These are phyloP conservation scores for Hippocampus zosterae DNA, from an alignment of 2,113 vertebrate genomes.

Conservation along the genomic window DNA sequence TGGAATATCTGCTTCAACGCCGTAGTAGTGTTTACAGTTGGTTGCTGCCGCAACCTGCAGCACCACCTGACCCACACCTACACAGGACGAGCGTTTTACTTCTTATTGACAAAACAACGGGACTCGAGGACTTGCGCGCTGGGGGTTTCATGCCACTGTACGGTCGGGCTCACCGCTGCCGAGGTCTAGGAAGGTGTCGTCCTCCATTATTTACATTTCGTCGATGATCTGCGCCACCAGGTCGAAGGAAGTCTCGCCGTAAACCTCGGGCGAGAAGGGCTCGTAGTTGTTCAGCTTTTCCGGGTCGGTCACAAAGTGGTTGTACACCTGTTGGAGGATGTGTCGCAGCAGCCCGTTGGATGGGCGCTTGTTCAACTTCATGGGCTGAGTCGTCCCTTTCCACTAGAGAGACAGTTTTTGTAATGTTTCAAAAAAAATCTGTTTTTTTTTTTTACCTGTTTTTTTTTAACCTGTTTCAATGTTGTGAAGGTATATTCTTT, in stretches of 20 bases:
- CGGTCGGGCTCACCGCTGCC: constrained; percentile 84
- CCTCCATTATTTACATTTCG: constrained; percentile 97
- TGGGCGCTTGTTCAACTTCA: constrained; percentile 96
- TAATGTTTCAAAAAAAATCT: no score
- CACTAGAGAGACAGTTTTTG: constrained; percentile 70
- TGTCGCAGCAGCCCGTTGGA: constrained; percentile 93
- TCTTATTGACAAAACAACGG: neutral
- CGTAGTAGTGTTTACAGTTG: constrained; percentile 97
- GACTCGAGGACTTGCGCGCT: neutral
- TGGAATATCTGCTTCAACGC: constrained; percentile 96
- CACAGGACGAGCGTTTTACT: constrained; percentile 14
- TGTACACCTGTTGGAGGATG: constrained; percentile 98
- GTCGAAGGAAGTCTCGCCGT: constrained; percentile 96
- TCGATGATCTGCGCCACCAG: constrained; percentile 97
- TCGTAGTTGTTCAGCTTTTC: constrained; percentile 99
- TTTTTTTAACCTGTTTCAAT: no score
- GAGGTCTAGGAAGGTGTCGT: constrained; percentile 94
- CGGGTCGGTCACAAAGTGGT: constrained; percentile 97
- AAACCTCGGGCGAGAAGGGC: constrained; percentile 97
- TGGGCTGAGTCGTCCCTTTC: constrained; percentile 97
- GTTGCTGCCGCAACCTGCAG: constrained; percentile 96
- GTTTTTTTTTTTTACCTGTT: no score
- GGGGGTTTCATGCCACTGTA: neutral
- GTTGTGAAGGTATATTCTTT: no score
- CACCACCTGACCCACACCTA: constrained; percentile 98